Evolutionary conservation across 1,140 invertebrate species (phyloP).

Genomic region (Lethocerus indicus): DNA sequence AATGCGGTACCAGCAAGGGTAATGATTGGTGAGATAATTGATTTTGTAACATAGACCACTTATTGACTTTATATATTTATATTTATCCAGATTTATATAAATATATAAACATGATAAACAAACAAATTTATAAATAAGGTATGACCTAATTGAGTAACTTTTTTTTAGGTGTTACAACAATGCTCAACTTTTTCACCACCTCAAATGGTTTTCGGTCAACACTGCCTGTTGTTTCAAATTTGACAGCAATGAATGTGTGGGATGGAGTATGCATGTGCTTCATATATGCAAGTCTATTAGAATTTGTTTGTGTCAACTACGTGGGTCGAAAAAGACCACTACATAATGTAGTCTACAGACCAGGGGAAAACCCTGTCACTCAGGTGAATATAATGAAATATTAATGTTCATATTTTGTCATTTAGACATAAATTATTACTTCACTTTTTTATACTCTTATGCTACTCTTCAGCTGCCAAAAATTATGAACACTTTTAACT

Average conservation of each 20-base stretch:
- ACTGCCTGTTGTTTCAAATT: constrained; percentile 78
- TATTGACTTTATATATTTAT: neutral
- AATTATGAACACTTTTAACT: too few relatives aligned
- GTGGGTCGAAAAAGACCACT: constrained; percentile 76
- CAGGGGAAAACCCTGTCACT: constrained; percentile 76
- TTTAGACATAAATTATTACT: too few relatives aligned
- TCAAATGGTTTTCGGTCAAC: constrained; percentile 77
- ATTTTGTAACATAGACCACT: neutral
- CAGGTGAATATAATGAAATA: too few relatives aligned
- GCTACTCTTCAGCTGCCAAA: too few relatives aligned
- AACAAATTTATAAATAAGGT: neutral
- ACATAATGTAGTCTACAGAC: constrained; percentile 74
- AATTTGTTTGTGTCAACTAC: constrained; percentile 90
- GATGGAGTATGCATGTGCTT: constrained; percentile 93
- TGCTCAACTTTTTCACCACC: constrained; percentile 95
- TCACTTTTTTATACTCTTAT: too few relatives aligned
- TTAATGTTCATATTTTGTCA: too few relatives aligned
- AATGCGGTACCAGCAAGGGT: constrained; percentile 87
- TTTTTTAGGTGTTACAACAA: constrained; percentile 74
- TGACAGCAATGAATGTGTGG: constrained; percentile 92
- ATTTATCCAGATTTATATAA: neutral
- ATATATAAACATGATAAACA: neutral
- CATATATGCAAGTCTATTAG: constrained; percentile 82
- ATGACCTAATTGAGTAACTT: neutral
- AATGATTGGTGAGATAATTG: constrained; percentile 56